These are phyloP conservation scores for Liasis olivaceus DNA, from an alignment of 2,797 vertebrate species.

Conservation along the genomic window DNA sequence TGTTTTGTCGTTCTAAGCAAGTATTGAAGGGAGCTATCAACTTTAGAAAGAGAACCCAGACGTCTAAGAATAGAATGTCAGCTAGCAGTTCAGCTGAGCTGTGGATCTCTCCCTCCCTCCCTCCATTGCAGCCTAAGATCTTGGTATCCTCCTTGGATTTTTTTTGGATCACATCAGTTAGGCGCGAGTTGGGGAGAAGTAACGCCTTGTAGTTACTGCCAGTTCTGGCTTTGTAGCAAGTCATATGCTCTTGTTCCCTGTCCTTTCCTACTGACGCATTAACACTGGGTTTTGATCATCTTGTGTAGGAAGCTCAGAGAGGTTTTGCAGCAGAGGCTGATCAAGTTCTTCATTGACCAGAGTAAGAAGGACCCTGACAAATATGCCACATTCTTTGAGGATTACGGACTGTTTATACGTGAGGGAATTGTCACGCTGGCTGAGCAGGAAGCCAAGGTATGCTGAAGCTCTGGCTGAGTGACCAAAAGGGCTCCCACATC, in stretches of 20 bases:
- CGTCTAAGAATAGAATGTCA: neutral
- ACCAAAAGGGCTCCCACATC: neutral
- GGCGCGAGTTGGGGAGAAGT: neutral
- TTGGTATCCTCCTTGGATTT: neutral
- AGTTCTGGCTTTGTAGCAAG: neutral
- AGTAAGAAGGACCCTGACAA: conserved; percentile 94
- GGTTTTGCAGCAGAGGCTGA: conserved; percentile 89
- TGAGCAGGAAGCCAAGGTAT: conserved; percentile 92
- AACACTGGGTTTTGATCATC: neutral
- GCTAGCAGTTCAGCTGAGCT: neutral
- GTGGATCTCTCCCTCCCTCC: neutral
- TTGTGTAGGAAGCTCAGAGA: conserved; percentile 87
- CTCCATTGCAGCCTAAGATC: neutral
- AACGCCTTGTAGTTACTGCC: neutral
- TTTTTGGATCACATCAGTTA: neutral
- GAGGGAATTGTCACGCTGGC: conserved; percentile 92
- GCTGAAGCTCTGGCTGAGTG: neutral
- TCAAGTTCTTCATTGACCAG: conserved; percentile 94
- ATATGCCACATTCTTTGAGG: conserved; percentile 91
- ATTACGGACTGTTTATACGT: conserved; percentile 93
- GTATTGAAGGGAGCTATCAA: neutral
- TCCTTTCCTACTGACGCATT: neutral
- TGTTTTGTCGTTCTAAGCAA: neutral
- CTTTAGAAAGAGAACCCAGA: neutral
- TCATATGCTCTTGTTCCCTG: neutral